Conservation (phyloP, 2,113 vertebrate genomes). For the Tupaia chinensis region DNA sequence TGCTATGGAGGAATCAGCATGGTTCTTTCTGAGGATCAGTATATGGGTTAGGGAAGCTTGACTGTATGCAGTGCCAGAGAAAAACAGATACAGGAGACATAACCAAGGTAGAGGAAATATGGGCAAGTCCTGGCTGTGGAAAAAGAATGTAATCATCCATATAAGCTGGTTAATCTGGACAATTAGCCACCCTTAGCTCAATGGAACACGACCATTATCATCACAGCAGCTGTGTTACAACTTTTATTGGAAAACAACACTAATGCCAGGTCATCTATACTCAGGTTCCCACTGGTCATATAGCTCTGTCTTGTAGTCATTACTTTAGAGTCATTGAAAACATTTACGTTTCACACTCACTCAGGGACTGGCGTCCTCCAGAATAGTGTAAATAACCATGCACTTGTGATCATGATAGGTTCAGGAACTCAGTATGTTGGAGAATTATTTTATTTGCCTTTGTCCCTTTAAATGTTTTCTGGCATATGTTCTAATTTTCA, state of each 20-base stretch:
- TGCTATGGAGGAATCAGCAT: not conserved
- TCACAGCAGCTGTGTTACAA: not conserved
- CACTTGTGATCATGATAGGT: not conserved
- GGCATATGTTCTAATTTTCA: not conserved
- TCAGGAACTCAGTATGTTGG: not conserved
- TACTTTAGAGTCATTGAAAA: slow-evolving; percentile 16
- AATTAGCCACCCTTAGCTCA: not conserved
- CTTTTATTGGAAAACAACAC: not conserved
- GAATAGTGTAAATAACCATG: not conserved
- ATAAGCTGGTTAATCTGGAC: not conserved
- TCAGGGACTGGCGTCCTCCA: not conserved
- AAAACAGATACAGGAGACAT: not conserved
- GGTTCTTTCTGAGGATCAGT: not conserved
- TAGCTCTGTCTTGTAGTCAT: not conserved
- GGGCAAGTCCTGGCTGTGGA: not conserved
- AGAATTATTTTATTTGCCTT: slow-evolving; percentile 5
- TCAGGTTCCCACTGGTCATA: not conserved
- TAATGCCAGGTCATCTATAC: not conserved
- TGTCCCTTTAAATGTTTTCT: not conserved
- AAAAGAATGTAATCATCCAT: not conserved
- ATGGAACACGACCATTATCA: too few species aligned
- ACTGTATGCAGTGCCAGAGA: not conserved
- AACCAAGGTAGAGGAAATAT: too few species aligned
- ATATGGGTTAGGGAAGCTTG: not conserved
- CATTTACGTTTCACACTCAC: not conserved